A percentile compares a stretch with the other conserved stretches of the same genome.
These are phyloP conservation scores for Ceyx margarethae DNA, from an alignment of 2,113 vertebrate species.

Conservation along the genomic window DNA sequence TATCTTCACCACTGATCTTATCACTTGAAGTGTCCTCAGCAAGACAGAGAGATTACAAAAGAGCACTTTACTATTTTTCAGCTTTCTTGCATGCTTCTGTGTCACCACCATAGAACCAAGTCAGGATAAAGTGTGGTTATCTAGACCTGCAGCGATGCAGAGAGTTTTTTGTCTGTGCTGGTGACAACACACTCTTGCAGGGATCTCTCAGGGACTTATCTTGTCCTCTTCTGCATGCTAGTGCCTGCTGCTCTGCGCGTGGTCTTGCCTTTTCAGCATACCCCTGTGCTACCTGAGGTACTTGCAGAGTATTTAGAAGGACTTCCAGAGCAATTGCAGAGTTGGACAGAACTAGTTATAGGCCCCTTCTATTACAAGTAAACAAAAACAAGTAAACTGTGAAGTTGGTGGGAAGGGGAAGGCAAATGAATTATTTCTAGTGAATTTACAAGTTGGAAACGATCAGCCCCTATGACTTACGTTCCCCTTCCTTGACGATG, in stretches of 20 bases:
- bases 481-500: neutral
- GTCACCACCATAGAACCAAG: neutral
- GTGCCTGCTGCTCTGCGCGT: neutral
- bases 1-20: neutral
- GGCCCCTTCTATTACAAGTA: too few relatives aligned
- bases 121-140: neutral
- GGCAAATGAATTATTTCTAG: neutral
- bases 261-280: neutral
- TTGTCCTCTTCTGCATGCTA: rapidly evolving
- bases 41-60: neutral
- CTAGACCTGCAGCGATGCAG: rapidly evolving
- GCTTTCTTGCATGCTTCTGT: neutral
- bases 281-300: neutral
- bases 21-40: neutral
- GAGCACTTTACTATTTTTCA: neutral
- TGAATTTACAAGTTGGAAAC: neutral
- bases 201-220: neutral
- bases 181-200: neutral
- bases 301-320: neutral
- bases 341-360: neutral
- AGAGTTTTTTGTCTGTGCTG: neutral
- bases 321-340: neutral
- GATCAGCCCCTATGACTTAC: neutral
- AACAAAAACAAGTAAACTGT: neutral
- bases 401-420: neutral